Evolutionary conservation across 1,140 invertebrate species (phyloP), one percentile per base, ranked within the genome.

Genomic region (Drosophila elegans): DNA sequence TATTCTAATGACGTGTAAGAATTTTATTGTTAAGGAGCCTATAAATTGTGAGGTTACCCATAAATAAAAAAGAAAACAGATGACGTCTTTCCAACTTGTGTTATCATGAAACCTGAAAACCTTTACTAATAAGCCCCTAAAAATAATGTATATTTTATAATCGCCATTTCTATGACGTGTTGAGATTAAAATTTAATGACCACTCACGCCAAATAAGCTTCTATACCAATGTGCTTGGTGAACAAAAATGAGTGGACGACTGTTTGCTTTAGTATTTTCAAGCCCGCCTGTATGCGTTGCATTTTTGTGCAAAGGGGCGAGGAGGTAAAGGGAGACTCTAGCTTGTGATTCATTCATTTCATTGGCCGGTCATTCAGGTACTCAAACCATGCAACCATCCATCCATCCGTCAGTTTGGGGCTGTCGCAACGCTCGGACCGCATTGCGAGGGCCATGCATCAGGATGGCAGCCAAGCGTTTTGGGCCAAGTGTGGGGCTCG

Each of bases 391-490:
- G 46, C 44, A 25, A 6, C 44, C 12, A 16, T 52, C 72, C n/a
- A n/a, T 51, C 59, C 36, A 41, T 61, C 55, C 16, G 45, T 78
- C 61, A 41, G 81, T 85, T 83, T 66, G 61, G 60, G 51, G 63
- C 82, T 85, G 83, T 85, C 82, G 82, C 82, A 86, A 62, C 61
- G 69, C 54, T 83, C 79, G 80, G 56, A 79, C 83, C 83, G 82
- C 82, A 86, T 86, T 88, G 83, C 83, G 83, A 86, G 67, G 61
- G 71, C 83, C 83, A 83, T 86, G 83, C 82, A 86, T 86, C 82
- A 86, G 79, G 63, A 56, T 68, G 62, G 79, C 79, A 79, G 63
- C 74, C 79, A 86, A 83, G 62, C 82, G 86, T 78, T 88, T 88
- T 74, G 78, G 74, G 69, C 71, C 82, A 85, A 86, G 78, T 78